Evolutionary conservation across 2,888 invertebrate species (phyloP).

Genomic region (Spisula solida): DNA sequence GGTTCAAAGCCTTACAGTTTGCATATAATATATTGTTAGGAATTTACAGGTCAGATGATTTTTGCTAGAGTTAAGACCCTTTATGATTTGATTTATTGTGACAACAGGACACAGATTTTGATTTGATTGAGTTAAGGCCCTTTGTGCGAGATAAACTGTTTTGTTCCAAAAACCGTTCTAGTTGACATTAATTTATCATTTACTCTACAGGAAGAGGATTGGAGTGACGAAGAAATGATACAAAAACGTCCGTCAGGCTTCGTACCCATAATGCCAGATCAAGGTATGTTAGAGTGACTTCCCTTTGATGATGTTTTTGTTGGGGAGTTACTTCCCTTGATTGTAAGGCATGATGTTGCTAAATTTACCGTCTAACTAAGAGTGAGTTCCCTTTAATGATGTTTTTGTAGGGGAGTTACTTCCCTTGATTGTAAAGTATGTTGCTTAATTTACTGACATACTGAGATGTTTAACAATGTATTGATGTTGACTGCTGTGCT

Average conservation of each 20-base stretch:
- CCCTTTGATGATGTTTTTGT: conserved; percentile 7
- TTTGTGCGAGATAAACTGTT: no score
- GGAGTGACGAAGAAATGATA: conserved; percentile 54
- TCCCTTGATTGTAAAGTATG: conserved; percentile 3
- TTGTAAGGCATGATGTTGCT: not conserved
- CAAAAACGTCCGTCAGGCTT: conserved; percentile 57
- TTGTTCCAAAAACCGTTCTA: no score
- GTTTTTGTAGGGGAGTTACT: not conserved
- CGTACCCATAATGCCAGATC: conserved; percentile 58
- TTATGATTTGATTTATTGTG: no score
- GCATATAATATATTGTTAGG: no score
- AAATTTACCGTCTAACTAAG: not conserved
- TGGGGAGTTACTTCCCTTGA: not conserved
- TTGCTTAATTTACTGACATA: not conserved
- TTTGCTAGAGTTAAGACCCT: no score
- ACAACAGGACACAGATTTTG: no score
- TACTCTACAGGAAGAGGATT: conserved; percentile 42
- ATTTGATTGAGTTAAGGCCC: no score
- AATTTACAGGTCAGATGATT: no score
- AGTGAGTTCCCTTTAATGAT: no score
- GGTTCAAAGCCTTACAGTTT: no score
- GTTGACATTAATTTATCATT: not conserved
- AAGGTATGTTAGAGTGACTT: conserved; percentile 53
- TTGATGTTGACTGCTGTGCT: conserved; percentile 1
- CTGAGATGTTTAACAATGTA: not conserved